Evolutionary conservation across 1,140 invertebrate genomes (phyloP).

Genomic region (Trialeurodes vaporariorum): DNA sequence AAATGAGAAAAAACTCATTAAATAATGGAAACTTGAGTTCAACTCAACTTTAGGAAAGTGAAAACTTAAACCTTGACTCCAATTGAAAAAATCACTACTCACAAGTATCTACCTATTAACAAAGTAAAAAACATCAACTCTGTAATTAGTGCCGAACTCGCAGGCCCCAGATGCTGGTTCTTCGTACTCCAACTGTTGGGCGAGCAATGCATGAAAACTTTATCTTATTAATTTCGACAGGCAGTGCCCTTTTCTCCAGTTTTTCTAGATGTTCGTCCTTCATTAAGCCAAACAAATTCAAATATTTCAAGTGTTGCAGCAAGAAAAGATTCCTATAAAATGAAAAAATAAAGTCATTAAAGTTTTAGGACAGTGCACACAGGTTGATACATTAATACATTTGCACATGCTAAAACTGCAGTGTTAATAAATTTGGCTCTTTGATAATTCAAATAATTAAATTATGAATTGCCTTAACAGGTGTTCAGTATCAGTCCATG

Average conservation of each 20-base stretch:
- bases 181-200: slow-evolving; percentile 69
- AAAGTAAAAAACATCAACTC: slow-evolving; percentile 1
- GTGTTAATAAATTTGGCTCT: too few species aligned
- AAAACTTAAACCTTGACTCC: too few species aligned
- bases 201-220: slow-evolving; percentile 69
- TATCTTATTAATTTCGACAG: slow-evolving; percentile 52
- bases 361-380: not conserved
- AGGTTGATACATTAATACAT: not conserved
- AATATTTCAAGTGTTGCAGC: slow-evolving; percentile 45
- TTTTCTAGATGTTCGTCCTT: slow-evolving; percentile 43
- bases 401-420: too few species aligned
- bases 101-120: too few species aligned
- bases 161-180: slow-evolving; percentile 80
- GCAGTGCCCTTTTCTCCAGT: slow-evolving; percentile 41
- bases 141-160: slow-evolving; percentile 57
- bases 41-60: too few species aligned
- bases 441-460: too few species aligned
- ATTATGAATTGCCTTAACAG: not conserved
- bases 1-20: too few species aligned
- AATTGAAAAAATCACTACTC: too few species aligned
- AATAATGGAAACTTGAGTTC: too few species aligned
- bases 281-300: slow-evolving; percentile 67
- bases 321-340: slow-evolving; percentile 40
- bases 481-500: not conserved
- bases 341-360: not conserved